These are phyloP conservation scores for Belonocnema kinseyi DNA, from an alignment of 1,140 invertebrate species.

Conservation along the genomic window DNA sequence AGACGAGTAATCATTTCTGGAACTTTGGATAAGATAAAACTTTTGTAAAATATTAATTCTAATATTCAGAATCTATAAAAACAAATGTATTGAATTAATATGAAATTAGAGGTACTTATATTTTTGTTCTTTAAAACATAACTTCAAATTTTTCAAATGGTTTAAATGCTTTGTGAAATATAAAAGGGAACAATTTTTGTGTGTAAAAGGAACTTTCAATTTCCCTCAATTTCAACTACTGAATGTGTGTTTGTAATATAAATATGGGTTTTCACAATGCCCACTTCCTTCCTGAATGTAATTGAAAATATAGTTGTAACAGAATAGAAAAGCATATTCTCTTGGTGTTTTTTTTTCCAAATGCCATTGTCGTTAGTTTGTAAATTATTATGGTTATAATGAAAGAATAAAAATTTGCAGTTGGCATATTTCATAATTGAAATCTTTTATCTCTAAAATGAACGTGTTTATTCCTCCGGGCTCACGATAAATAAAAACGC, in stretches of 20 bases:
- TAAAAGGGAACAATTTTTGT: not conserved
- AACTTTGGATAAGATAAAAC: not conserved
- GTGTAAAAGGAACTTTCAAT: not conserved
- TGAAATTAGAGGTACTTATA: no score
- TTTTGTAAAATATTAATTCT: not conserved
- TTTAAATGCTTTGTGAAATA: not conserved
- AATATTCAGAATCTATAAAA: not conserved
- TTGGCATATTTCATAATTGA: no score
- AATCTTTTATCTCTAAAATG: no score
- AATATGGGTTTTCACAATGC: not conserved
- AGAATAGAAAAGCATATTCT: no score
- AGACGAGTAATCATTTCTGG: not conserved
- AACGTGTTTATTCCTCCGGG: no score
- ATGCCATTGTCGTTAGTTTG: no score
- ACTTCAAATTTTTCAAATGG: not conserved
- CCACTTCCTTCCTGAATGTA: not conserved
- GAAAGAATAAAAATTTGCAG: no score
- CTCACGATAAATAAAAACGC: no score
- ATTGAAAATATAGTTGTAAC: not conserved
- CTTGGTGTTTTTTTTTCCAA: no score
- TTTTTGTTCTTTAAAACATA: not conserved
- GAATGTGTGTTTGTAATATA: not conserved
- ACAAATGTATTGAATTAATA: no score
- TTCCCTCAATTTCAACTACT: not conserved
- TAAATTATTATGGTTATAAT: no score